Evolutionary conservation across 2,797 vertebrate species (phyloP), one percentile per base, ranked within the genome.

Genomic region (Gymnocypris eckloni): DNA sequence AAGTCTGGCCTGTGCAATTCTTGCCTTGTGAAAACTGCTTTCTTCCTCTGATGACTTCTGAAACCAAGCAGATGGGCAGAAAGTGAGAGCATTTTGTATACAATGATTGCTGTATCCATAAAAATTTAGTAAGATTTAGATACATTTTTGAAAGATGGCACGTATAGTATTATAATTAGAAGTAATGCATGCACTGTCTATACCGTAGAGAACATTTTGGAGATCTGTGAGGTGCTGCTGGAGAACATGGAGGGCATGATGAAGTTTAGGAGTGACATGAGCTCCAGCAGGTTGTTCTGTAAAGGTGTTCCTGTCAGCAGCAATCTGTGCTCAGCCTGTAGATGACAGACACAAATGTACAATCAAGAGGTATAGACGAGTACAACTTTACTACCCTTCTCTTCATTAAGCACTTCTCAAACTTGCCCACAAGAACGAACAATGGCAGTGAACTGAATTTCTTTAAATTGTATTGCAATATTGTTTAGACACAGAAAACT

Each of bases 191-290:
- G 16, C 45, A 64, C 22, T 28, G 16, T 67, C 61, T 22, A 45
- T 88, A 95, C 96, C 94, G 93, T 93, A 59, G 98, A 98, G 92
- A 99, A 99, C 96, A 99, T 98, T 91, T 97, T 98, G 89, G 96
- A 95, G 89, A 99, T 96, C 94, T 98, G 97, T 79, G 95, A 93
- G 4, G 97, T 97, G 86, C 97, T 97, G 89, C 95, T 98, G 87
- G 97, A 98, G 91, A 99, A 99, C 98, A 99, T 96, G 15, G 96
- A 96, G 0, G 98, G 98, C 98, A 99, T 99, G 87, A 99, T 98
- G 92, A 99, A 99, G 93, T 99, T 99, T 82, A 99, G 90, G 11
- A 99, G 96, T 0, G 98, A 99, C 96, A 99, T 99, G 78, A 99
- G 94, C 87, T 99, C 98, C 87, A 99, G 90, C 2, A 99, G 94